Conservation (phyloP, 2,888 invertebrate species). For the Tachina lurida region DNA sequence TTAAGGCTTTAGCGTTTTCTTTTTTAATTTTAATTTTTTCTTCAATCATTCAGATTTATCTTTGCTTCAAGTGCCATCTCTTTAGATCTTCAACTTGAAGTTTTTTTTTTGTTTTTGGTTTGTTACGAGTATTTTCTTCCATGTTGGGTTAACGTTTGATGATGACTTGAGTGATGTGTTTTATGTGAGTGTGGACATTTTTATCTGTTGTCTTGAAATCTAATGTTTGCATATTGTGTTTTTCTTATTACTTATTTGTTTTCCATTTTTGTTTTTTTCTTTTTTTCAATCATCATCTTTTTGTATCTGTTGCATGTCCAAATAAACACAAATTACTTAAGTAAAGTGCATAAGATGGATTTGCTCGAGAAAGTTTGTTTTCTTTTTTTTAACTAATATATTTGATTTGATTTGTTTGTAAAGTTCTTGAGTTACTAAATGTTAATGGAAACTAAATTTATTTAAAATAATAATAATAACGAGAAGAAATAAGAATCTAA, state of each 20-base stretch:
- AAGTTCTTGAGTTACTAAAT: constrained; percentile 57
- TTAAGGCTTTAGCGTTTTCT: constrained; percentile 24
- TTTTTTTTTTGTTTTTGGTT: constrained; percentile 17
- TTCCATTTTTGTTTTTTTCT: neutral
- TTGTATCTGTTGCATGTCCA: constrained; percentile 68
- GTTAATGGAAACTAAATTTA: constrained; percentile 4
- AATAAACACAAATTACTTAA: constrained; percentile 69
- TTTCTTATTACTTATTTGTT: constrained; percentile 41
- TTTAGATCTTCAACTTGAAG: constrained; percentile 58
- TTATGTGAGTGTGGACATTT: constrained; percentile 69
- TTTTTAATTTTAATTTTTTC: constrained; percentile 15
- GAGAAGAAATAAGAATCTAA: too few species aligned
- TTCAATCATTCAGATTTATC: constrained; percentile 54
- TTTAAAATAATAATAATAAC: too few species aligned
- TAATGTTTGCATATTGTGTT: constrained; percentile 69
- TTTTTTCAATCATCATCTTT: constrained; percentile 52
- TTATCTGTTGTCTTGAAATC: constrained; percentile 73
- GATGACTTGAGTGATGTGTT: constrained; percentile 71
- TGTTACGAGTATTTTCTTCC: neutral
- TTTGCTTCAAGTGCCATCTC: constrained; percentile 63
- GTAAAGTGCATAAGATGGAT: constrained; percentile 61
- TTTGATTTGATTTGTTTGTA: constrained; percentile 64
- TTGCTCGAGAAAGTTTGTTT: constrained; percentile 42
- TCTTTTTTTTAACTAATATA: constrained; percentile 16
- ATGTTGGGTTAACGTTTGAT: constrained; percentile 31